Conservation (phyloP, 2,888 invertebrate species). For the Stenichneumon culpator region DNA sequence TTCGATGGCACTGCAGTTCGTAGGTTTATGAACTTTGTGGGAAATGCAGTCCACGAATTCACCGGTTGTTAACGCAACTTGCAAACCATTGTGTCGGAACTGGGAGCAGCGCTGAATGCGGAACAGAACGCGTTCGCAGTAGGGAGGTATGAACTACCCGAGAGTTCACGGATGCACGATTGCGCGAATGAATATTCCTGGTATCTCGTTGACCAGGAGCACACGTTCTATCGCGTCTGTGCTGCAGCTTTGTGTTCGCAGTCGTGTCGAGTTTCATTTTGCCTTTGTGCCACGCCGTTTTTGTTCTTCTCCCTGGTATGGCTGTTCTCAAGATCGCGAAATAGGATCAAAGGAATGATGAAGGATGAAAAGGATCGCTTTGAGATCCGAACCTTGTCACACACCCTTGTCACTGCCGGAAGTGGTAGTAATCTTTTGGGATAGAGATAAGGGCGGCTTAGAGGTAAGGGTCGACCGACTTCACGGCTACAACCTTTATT, state of each 20-base stretch:
- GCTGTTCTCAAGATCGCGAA: conserved; percentile 26
- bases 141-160: conserved; percentile 12
- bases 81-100: conserved; percentile 22
- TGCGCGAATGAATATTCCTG: conserved; percentile 47
- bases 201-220: conserved; percentile 44
- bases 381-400: conserved; percentile 20
- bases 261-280: conserved; percentile 24
- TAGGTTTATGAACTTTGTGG: conserved; percentile 23
- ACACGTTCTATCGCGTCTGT: conserved; percentile 5
- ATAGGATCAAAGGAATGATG: background rate
- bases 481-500: background rate
- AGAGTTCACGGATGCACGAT: conserved; percentile 46
- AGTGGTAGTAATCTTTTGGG: background rate
- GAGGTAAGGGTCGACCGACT: background rate
- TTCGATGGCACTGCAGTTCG: background rate
- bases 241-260: conserved; percentile 27
- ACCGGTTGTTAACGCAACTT: conserved; percentile 22
- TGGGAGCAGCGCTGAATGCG: conserved; percentile 12
- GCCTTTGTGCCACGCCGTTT: conserved; percentile 6
- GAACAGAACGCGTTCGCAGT: conserved; percentile 18
- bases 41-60: conserved; percentile 24
- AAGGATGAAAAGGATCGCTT: background rate
- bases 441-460: background rate
- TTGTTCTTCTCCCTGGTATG: background rate
- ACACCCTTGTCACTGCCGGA: background rate